A percentile compares a stretch with the other conserved stretches of the same genome.
These are phyloP conservation scores for Brachionus plicatilis DNA, from an alignment of 1,140 invertebrate genomes.

Conservation along the genomic window DNA sequence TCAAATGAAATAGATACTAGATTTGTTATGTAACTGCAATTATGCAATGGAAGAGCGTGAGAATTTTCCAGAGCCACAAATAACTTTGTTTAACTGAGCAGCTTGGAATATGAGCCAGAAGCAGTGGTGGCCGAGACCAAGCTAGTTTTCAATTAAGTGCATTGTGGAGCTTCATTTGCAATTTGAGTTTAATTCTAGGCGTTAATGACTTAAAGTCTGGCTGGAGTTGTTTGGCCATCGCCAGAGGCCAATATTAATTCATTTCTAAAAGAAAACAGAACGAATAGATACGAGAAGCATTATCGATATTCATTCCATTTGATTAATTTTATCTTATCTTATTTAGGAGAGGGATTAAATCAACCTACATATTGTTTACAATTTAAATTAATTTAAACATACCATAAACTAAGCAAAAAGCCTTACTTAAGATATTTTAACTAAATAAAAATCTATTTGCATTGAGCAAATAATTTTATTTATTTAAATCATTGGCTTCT, in stretches of 20 bases:
- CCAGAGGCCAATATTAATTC: not conserved
- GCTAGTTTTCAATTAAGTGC: not conserved
- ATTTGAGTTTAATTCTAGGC: not conserved
- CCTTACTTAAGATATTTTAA: not conserved
- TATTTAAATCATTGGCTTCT: not conserved
- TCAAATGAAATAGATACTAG: not conserved
- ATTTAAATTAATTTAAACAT: slow-evolving; percentile 23
- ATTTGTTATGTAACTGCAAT: not conserved
- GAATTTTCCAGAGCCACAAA: not conserved
- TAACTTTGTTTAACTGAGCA: not conserved
- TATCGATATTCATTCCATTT: slow-evolving; percentile 6
- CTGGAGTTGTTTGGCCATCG: not conserved
- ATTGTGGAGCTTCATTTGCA: not conserved
- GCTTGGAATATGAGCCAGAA: not conserved
- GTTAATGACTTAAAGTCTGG: not conserved
- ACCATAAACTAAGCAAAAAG: slow-evolving; percentile 12
- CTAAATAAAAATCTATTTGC: not conserved
- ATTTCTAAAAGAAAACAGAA: not conserved
- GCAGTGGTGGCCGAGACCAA: not conserved
- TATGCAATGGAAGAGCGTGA: not conserved
- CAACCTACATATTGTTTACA: slow-evolving; percentile 25
- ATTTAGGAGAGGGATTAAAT: not conserved
- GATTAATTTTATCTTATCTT: slow-evolving; percentile 8
- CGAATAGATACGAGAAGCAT: not conserved
- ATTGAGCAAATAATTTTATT: not conserved